Evolutionary conservation across 2,888 invertebrate genomes (phyloP).

Genomic region (Parthenolecanium corni): DNA sequence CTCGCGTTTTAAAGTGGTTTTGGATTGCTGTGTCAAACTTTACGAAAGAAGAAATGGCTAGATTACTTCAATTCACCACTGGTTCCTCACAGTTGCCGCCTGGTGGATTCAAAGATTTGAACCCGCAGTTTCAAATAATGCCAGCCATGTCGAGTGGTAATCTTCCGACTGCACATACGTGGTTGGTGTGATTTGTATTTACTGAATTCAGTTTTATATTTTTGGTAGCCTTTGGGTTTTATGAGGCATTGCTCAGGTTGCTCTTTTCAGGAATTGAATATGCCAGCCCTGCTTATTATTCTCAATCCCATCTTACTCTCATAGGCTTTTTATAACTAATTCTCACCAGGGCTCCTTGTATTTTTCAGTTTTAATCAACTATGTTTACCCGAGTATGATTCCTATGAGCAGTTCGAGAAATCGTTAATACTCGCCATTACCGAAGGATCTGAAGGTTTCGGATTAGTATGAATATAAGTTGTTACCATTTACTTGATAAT

Average conservation of each 20-base stretch:
- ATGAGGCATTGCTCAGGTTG: constrained; percentile 5
- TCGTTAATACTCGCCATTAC: constrained; percentile 82
- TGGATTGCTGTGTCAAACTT: constrained; percentile 83
- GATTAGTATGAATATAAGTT: constrained; percentile 46
- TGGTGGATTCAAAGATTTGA: constrained; percentile 79
- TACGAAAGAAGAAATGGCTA: constrained; percentile 82
- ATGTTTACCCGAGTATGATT: constrained; percentile 87
- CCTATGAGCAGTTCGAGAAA: constrained; percentile 84
- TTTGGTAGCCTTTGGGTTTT: not conserved
- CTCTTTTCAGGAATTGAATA: too few relatives aligned
- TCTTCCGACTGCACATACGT: constrained; percentile 87
- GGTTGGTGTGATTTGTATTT: constrained; percentile 44
- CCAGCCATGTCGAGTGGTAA: constrained; percentile 81
- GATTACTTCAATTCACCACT: constrained; percentile 83
- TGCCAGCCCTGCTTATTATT: too few relatives aligned
- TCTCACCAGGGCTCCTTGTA: too few relatives aligned
- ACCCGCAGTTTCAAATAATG: constrained; percentile 84
- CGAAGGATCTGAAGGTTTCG: constrained; percentile 91
- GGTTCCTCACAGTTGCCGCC: constrained; percentile 85
- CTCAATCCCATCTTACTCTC: too few relatives aligned
- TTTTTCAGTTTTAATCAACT: constrained; percentile 79
- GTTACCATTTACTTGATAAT: too few relatives aligned
- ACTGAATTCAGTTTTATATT: not conserved
- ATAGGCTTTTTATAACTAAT: too few relatives aligned
- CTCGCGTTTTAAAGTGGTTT: constrained; percentile 76